Base-by-base conservation (phyloP, 2,797 vertebrate genomes). In the Enteromius treurensis region DNA sequence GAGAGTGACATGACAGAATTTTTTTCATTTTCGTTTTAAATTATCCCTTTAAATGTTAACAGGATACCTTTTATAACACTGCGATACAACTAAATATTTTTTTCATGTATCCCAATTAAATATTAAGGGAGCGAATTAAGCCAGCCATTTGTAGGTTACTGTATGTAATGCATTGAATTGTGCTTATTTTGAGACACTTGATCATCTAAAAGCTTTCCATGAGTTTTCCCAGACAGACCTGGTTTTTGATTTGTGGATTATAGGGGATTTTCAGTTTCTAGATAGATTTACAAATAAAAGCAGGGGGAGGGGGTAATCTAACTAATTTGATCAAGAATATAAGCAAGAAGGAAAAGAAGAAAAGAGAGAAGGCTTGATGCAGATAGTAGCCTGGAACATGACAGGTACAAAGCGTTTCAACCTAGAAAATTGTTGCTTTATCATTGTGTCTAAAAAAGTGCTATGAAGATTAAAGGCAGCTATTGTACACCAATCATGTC, bases 221-320 rank as follows among this genome's bases (percentile, higher is more conserved):
- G 19, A 68, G 51, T n/a, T 77, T 79, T 32, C 14, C 8, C 68
- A 80, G 80, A 83, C 47, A 82, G 70, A 86, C 82, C 87, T 87
- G 87, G 89, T n/a, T 81, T 91, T 86, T 69, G 68, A 85, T 83
- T 89, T 83, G 53, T 49, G 90, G 91, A 92, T 92, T 90, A 91
- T 15, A 87, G 65, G 47, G 85, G 91, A 90, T 92, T 91, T 88
- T 89, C 75, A 75, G 55, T 84, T 86, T 45, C 73, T 80, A 75
- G 68, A 89, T 81, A 89, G 81, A 83, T 85, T 86, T 76, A 86
- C 73, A 82, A 64, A 87, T 77, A 76, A 83, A 80, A 83, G 79
- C 81, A 71, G 32, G 19, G 76, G 77, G 79, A 84, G 76, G 73
- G 45, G 37, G 71, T 58, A 77, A 85, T 79, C 87, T 89, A 81